Percentiles rank a stretch among this genome's conserved stretches.
Evolutionary conservation across 2,888 invertebrate genomes (phyloP).

Genomic region (Drosophila bunnanda): DNA sequence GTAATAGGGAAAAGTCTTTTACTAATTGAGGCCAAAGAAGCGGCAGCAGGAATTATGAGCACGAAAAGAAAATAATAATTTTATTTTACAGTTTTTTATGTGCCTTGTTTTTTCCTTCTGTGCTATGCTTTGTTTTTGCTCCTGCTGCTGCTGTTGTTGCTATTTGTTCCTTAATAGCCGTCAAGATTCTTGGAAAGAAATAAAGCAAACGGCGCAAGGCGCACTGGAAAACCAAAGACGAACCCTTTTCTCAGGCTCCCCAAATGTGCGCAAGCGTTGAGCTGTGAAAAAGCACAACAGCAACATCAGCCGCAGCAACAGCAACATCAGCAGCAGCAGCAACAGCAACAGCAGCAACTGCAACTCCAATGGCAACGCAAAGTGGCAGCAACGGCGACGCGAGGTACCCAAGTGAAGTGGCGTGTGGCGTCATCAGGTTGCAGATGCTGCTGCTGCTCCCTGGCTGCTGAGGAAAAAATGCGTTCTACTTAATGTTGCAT

Average conservation of each 20-base stretch:
- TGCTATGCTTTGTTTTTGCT: constrained; percentile 7
- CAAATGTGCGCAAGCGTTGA: constrained; percentile 74
- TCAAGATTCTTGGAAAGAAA: constrained; percentile 77
- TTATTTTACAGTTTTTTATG: constrained; percentile 61
- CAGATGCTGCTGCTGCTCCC: constrained; percentile 37
- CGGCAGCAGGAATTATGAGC: constrained; percentile 67
- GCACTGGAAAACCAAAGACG: constrained; percentile 25
- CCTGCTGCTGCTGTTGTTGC: constrained; percentile 16
- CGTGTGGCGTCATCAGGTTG: constrained; percentile 65
- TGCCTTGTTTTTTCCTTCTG: neutral
- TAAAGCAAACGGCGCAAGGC: constrained; percentile 56
- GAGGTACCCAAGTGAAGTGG: constrained; percentile 73
- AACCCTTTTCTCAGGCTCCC: constrained; percentile 63
- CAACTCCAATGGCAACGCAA: constrained; percentile 43
- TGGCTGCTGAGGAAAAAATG: constrained; percentile 63
- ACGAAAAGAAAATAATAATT: constrained; percentile 78
- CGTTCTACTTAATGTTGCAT: constrained; percentile 79
- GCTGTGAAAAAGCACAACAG: constrained; percentile 65
- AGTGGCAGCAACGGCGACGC: constrained; percentile 48
- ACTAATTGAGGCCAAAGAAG: constrained; percentile 70
- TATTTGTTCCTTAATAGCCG: constrained; percentile 73
- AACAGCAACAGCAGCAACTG: constrained; percentile 24
- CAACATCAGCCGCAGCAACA: constrained; percentile 21
- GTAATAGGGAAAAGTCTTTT: constrained; percentile 66
- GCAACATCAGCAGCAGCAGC: constrained; percentile 26